Base-by-base conservation (phyloP, 1,140 invertebrate species). In the Drosophila sturtevanti region DNA sequence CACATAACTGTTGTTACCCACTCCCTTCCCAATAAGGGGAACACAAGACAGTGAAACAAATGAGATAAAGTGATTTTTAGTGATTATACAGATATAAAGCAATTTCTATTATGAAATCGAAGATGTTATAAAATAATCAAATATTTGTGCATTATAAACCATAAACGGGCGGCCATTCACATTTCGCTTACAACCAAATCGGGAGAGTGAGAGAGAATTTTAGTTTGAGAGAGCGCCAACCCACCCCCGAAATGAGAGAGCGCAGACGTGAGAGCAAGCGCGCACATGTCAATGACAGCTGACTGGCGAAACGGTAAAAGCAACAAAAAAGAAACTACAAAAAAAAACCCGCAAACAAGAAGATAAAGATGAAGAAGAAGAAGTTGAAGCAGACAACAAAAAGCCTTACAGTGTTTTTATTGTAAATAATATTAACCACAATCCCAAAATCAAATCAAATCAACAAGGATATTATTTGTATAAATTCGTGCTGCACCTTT, bases 211-310 rank as follows among this genome's bases (percentile, higher is more conserved):
- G 63, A 24, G 34, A 68, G 52, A 55, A 41, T 16, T 35, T 52
- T 38, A 37, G 35, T 37, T 27, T 63, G 14, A 44, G 48, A 61
- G 35, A 22, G 38, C n/a, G 55, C 56, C 35, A 60, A 22, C 58
- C 44, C 62, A 37, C 51, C 48, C 67, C 71, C 55, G 9, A 71
- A 34, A 24, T 51, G 77, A 65, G 63, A 81, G 79, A 61, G 63
- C 41, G 64, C 22, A 63, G 44, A 44, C 21, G 51, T 48, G 79
- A 84, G 80, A 79, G 70, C 66, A 44, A 59, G 66, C 75, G 72
- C 56, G 64, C 79, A 74, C 73, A 69, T 86, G 81, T 89, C 85
- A 69, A 84, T 84, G 80, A 80, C 84, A 87, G 84, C 84, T 87
- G 84, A 87, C 77, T 87, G 84, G 34, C 68, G 71, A 54, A 27